Evolutionary conservation across 2,113 vertebrate genomes (phyloP), one percentile per base, ranked within the genome.

Genomic region (Onychorhynchus coronatus): DNA sequence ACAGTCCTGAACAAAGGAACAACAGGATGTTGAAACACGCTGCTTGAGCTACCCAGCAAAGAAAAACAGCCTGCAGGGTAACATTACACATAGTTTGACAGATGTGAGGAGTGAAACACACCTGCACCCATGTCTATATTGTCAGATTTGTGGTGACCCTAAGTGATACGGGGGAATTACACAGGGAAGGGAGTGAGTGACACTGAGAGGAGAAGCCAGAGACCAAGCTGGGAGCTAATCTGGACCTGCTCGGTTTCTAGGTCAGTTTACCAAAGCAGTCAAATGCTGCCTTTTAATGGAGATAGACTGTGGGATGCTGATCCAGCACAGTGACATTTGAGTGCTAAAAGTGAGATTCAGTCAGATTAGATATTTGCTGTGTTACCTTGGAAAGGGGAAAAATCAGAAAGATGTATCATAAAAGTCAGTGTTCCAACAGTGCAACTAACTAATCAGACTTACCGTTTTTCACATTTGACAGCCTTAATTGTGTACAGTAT

Each of bases 171-270:
- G 30, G 10, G 87, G 12, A 84, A 46, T 33, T 49, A 33, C 47
- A 65, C 9, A 35, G 33, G 19, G 30, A 78, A 8, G 5, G 9
- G 14, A 72, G 6, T 3, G 25, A 81, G 46, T 0, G 0, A 15
- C 21, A 25, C 0, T 0, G 39, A 59, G 18, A 71, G 23, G 5
- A 78, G 66, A 94, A 91, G 31, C 9, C 56, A 78, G 28, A 0
- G 1, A 81, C 28, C 8, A 87, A 82, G n/a, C 39, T 72, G n/a
- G 56, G 47, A 91, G 17, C 9, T 55, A 41, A 85, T 37, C 0
- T 79, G 66, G 16, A 35, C n/a, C 17, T 87, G 10, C 23, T 14
- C 10, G 49, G 7, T 85, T 81, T 67, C 39, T 81, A 70, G 27
- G 44, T 52, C 56, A 87, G 20, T 62, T 71, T 74, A 28, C 27